A percentile compares a stretch with the other conserved stretches of the same genome.
These are phyloP conservation scores for Cheumatopsyche charites DNA, from an alignment of 1,140 invertebrate species.

Conservation along the genomic window DNA sequence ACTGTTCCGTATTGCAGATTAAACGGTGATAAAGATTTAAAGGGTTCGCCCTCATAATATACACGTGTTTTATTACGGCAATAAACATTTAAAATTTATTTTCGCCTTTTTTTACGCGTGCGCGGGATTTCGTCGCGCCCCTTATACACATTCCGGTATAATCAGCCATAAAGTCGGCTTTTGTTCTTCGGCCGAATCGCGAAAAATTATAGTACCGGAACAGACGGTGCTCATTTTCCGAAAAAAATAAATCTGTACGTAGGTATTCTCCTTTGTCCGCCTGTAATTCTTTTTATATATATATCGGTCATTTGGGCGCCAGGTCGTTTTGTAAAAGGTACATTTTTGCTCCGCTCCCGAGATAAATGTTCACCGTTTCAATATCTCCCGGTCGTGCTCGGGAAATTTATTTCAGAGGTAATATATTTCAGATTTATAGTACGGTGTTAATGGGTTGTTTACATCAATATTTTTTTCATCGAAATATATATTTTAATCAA, in stretches of 20 bases:
- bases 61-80: slow-evolving; percentile 10
- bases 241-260: background rate
- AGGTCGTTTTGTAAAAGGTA: too few relatives aligned
- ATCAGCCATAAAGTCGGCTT: background rate
- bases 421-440: too few relatives aligned
- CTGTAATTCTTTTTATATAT: too few relatives aligned
- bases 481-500: too few relatives aligned
- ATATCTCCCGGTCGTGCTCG: too few relatives aligned
- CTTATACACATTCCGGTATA: background rate
- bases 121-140: background rate
- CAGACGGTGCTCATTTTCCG: background rate
- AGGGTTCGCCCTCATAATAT: slow-evolving; percentile 5
- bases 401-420: too few relatives aligned
- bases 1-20: slow-evolving; percentile 5
- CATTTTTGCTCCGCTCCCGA: too few relatives aligned
- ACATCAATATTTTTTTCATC: too few relatives aligned
- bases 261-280: background rate
- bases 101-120: background rate
- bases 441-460: too few relatives aligned
- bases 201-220: background rate
- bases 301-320: too few relatives aligned
- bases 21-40: slow-evolving; percentile 25
- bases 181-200: background rate
- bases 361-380: too few relatives aligned
- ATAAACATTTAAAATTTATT: slow-evolving; percentile 23